phyloP scores from a whole-genome alignment of 64 coral and sea anemone species.

The Actinia tenebrosa region DNA sequence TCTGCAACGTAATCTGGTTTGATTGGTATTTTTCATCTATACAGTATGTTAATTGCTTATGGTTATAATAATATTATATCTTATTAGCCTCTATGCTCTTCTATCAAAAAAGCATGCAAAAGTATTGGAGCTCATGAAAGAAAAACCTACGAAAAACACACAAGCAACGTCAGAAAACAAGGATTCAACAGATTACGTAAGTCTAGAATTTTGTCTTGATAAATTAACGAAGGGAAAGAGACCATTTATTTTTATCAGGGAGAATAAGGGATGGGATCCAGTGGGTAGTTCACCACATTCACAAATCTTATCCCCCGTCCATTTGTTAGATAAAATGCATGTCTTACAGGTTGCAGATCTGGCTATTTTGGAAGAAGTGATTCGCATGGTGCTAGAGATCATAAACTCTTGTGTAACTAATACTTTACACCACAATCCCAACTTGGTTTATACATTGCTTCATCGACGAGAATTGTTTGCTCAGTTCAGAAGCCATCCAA shows the following conservation, averaged over 20 bases:
- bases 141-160: conserved; percentile 7
- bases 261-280: too few species aligned
- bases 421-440: conserved; percentile 97
- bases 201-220: not conserved
- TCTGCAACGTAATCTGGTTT: not conserved
- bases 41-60: not conserved
- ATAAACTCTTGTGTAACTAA: conserved; percentile 97
- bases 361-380: conserved; percentile 95
- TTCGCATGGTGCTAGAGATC: conserved; percentile 97
- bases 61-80: not conserved
- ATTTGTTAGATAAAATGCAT: not conserved
- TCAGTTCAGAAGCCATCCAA: conserved; percentile 90
- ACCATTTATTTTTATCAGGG: too few species aligned
- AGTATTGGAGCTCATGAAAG: conserved; percentile 76
- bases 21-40: not conserved
- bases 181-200: conserved; percentile 35
- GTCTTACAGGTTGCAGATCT: conserved; percentile 74
- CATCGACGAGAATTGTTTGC: conserved; percentile 95
- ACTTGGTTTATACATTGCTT: conserved; percentile 89
- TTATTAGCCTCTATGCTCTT: conserved; percentile 73
- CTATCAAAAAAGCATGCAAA: conserved; percentile 92
- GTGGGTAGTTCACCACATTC: not conserved
- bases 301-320: not conserved
- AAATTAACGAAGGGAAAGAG: too few species aligned
- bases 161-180: not conserved